Conservation (phyloP, 2,797 vertebrate species). For the Ceyx erithaca region DNA sequence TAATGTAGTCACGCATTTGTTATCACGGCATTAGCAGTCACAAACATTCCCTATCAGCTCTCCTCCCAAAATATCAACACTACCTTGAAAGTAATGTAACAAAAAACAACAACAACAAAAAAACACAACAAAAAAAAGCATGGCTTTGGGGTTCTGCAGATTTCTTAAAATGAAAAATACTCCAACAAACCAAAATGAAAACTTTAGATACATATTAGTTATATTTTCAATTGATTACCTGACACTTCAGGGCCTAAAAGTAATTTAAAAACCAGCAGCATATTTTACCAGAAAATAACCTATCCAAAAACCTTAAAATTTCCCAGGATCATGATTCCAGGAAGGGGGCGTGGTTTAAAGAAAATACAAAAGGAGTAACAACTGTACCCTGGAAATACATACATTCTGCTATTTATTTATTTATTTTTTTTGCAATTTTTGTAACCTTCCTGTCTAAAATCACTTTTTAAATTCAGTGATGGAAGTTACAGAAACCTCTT, state of each 20-base stretch:
- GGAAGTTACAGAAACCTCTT: not conserved
- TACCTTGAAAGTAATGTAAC: not conserved
- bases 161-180: not conserved
- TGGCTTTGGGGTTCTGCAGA: not conserved
- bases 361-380: not conserved
- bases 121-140: not conserved
- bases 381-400: not conserved
- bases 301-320: not conserved
- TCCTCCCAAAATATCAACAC: not conserved
- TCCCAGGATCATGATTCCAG: not conserved
- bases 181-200: not conserved
- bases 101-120: not conserved
- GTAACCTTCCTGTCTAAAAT: not conserved
- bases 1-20: not conserved
- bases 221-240: not conserved
- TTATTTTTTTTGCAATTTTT: not conserved
- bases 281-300: not conserved
- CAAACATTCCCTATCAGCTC: not conserved
- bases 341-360: not conserved
- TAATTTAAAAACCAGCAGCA: not conserved
- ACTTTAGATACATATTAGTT: not conserved
- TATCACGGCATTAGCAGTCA: not conserved
- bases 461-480: not conserved
- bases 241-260: not conserved
- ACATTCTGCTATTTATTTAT: not conserved